phyloP scores from a whole-genome alignment of 1,140 invertebrate genomes.

The Anoplolepis gracilipes region DNA sequence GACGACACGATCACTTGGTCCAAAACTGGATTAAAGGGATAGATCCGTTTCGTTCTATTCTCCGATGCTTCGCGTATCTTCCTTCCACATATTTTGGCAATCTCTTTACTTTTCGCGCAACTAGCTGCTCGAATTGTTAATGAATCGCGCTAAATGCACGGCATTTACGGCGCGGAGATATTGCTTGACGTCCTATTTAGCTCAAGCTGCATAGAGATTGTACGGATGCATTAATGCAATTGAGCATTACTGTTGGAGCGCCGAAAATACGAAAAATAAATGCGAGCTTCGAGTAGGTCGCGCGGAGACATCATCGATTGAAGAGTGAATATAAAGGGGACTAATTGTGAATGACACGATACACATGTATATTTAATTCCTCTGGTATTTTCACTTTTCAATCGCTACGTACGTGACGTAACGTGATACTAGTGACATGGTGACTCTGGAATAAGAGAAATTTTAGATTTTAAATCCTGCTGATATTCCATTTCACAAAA shows the following conservation, averaged over 20 bases:
- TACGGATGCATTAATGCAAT: conserved; percentile 56
- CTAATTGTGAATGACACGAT: not conserved
- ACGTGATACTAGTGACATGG: not conserved
- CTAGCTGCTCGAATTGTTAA: conserved; percentile 26
- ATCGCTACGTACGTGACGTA: not conserved
- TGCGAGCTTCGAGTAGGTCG: conserved; percentile 15
- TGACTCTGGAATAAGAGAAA: not conserved
- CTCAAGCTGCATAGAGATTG: conserved; percentile 23
- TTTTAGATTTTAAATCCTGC: not conserved
- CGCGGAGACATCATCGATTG: conserved; percentile 7
- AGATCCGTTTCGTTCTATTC: conserved; percentile 52
- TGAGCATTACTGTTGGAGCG: conserved; percentile 22
- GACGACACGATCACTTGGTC: conserved; percentile 47
- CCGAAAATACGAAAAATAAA: conserved; percentile 14
- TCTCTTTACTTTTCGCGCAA: conserved; percentile 38
- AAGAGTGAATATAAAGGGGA: not conserved
- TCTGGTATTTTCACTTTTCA: conserved; percentile 13
- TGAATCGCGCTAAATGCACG: conserved; percentile 19
- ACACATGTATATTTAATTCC: not conserved
- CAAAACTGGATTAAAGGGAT: conserved; percentile 76
- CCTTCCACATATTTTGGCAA: conserved; percentile 40
- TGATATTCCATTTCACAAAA: not conserved
- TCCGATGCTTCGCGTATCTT: not conserved
- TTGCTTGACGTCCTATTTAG: not conserved
- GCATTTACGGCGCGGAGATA: conserved; percentile 33